These are phyloP conservation scores for Ornithorhynchus anatinus DNA, from an alignment of 2,113 vertebrate species.

Conservation along the genomic window DNA sequence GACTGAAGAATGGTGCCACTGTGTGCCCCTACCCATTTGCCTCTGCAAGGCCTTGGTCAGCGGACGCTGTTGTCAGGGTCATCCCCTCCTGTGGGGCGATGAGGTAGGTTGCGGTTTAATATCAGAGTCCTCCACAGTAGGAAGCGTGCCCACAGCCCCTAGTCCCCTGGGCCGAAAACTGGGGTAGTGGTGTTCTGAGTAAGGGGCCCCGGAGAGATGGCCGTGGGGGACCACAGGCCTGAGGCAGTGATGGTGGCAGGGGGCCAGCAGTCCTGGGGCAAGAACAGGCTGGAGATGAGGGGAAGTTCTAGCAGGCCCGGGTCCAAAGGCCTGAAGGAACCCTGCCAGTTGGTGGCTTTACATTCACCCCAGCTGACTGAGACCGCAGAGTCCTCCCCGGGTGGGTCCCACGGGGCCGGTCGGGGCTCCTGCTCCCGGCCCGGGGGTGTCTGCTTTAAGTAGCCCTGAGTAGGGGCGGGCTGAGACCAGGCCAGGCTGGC, in stretches of 20 bases:
- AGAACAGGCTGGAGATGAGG: constrained; percentile 29
- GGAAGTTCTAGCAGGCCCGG: constrained; percentile 14
- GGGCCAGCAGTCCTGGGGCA: no score
- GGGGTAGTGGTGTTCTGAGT: background rate
- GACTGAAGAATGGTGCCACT: no score
- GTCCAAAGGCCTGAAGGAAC: background rate
- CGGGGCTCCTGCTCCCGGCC: background rate
- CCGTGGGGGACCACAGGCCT: accelerated
- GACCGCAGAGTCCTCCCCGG: background rate
- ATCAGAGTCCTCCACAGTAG: no score
- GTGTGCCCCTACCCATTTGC: no score
- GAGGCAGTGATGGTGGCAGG: no score
- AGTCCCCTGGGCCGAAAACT: background rate
- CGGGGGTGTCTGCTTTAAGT: constrained; percentile 55
- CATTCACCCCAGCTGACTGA: background rate
- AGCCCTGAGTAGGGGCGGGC: constrained; percentile 46
- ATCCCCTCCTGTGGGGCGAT: no score
- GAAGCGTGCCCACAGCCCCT: background rate
- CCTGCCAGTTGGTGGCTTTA: background rate
- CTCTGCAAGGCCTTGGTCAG: no score
- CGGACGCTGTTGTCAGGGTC: no score
- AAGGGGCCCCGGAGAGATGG: background rate
- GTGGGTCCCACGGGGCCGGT: background rate
- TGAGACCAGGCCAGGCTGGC: background rate
- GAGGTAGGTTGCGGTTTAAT: no score